Conservation (phyloP, 1,140 invertebrate genomes). For the Apis cerana region DNA sequence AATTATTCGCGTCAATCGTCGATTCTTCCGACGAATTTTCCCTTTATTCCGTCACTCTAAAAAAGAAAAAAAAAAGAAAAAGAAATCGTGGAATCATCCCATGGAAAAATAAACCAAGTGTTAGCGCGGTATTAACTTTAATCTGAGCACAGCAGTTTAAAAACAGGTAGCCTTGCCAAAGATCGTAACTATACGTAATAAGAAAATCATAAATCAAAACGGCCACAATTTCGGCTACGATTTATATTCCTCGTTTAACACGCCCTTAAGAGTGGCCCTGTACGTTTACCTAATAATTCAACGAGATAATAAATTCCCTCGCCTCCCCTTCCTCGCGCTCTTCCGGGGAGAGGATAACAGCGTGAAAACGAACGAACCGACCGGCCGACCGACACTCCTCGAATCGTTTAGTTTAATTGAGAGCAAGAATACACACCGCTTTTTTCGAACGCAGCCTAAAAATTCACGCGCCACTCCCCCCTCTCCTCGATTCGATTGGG, state of each 20-base stretch:
- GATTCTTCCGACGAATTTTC: not conserved
- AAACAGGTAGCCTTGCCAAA: not conserved
- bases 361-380: not conserved
- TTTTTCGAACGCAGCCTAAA: not conserved
- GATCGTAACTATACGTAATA: not conserved
- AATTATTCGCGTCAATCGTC: too few relatives aligned
- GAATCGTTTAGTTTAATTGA: constrained; percentile 16
- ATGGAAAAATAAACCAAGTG: not conserved
- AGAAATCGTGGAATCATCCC: too few relatives aligned
- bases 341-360: not conserved
- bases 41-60: not conserved
- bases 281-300: constrained; percentile 21
- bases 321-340: not conserved
- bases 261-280: not conserved
- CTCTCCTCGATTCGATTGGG: too few relatives aligned
- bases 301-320: constrained; percentile 8
- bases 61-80: not conserved
- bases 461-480: not conserved
- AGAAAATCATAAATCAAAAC: constrained; percentile 17
- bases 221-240: not conserved
- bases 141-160: not conserved
- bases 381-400: not conserved
- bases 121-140: not conserved
- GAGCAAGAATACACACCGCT: not conserved
- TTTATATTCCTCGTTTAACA: constrained; percentile 17